Base-by-base conservation (phyloP, 2,888 invertebrate species). In the Thumatha senex region DNA sequence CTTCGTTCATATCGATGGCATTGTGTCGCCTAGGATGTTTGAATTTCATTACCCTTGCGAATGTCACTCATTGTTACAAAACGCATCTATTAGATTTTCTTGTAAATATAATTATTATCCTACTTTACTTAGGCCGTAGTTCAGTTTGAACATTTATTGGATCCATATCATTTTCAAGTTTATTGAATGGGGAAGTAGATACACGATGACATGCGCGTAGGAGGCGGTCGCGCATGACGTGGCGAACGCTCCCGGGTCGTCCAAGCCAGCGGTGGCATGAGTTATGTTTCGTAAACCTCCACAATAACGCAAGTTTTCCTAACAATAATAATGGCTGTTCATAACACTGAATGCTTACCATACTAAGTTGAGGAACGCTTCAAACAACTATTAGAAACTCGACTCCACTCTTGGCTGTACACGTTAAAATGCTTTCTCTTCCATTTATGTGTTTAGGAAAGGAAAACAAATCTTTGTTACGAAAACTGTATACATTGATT, bases 391-490 rank as follows among this genome's bases (percentile, higher is more conserved):
- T 89, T 89, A 89, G 89, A 82, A 83, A 76, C 76, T 89, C 87
- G 88, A 85, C 82, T 87, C 87, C 87, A 90, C 88, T 90, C 80
- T 91, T 89, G 90, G 90, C 90, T 91, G 90, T 87, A 86, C 87
- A 87, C 85, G 87, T 84, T 88, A 73, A 78, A 79, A 81, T 70
- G 90, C 90, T 91, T 90, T 78, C 80, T 89, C 86, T 89, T 89
- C 83, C 88, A 89, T 90, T 80, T 89, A 83, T 89, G 83, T 90
- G 89, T 89, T 85, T 85, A 86, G 84, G 88, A 77, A 72, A 82
- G 76, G 74, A 80, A 76, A 80, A 76, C 76, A 73, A 76, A 82
- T 75, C 74, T 84, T 80, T 86, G 85, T 89, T 67, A 78, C 74
- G 72, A 84, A 70, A 80, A 83, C 74, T 83, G 83, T 88, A 76